Evolutionary conservation across 2,113 vertebrate species (phyloP).

Genomic region (Rhadina sibilatrix): DNA sequence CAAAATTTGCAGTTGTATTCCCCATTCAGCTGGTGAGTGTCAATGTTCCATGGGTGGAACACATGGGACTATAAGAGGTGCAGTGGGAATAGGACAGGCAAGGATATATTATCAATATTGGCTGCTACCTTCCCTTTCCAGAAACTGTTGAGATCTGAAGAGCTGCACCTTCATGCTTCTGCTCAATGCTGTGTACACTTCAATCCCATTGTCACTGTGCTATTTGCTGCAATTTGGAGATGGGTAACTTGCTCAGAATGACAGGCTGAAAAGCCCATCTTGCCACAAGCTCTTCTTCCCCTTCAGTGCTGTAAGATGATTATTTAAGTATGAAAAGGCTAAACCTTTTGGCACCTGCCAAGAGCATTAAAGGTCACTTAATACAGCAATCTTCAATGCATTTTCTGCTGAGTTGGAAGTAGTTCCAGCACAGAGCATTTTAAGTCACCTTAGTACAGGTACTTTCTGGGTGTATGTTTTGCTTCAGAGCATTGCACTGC

Average conservation of each 20-base stretch:
- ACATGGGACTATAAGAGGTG: neutral
- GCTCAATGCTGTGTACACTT: neutral
- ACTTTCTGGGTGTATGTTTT: neutral
- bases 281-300: neutral
- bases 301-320: neutral
- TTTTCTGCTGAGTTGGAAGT: neutral
- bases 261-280: neutral
- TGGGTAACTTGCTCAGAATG: neutral
- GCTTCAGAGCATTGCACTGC: neutral
- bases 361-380: neutral
- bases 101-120: neutral
- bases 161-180: neutral
- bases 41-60: neutral
- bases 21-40: neutral
- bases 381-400: neutral
- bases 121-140: neutral
- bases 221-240: neutral
- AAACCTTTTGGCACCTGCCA: neutral
- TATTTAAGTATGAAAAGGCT: neutral
- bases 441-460: neutral
- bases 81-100: neutral
- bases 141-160: neutral
- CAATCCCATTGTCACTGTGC: neutral
- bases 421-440: neutral
- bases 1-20: neutral